Evolutionary conservation across 1,140 invertebrate genomes (phyloP), one percentile per base, ranked within the genome.

Genomic region (Atopsyche davidsoni): DNA sequence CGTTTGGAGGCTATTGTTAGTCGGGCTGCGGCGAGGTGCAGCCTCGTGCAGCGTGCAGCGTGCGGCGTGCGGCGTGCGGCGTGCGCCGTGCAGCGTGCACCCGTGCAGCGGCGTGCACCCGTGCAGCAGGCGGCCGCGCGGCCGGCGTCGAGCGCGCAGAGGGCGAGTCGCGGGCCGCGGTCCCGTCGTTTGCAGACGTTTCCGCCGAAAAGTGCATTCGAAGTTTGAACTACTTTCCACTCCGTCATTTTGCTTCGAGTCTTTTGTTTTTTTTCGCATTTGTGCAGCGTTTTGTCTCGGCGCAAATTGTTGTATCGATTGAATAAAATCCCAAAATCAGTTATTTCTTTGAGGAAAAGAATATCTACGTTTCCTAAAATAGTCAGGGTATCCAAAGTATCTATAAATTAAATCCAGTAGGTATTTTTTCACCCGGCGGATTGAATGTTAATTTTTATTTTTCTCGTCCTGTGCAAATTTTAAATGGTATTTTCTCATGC

Each of bases 1-100:
- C 62, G 48, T 45, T 38, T 40, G 19, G 31, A 44, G 48, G 66
- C 64, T 68, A 63, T 57, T 65, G 61, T 65, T 66, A 66, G 51
- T 67, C 62, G 58, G 58, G 38, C 64, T 60, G 50, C n/a, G n/a
- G n/a, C n/a, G n/a, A n/a, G n/a, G n/a, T n/a, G n/a, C n/a, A n/a
- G n/a, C n/a, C n/a, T n/a, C n/a, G n/a, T n/a, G n/a, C n/a, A n/a
- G n/a, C n/a, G n/a, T n/a, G n/a, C n/a, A n/a, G n/a, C n/a, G n/a
- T n/a, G n/a, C n/a, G n/a, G n/a, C n/a, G n/a, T n/a, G n/a, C n/a
- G n/a, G n/a, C n/a, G n/a, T n/a, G n/a, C n/a, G n/a, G n/a, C n/a
- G n/a, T n/a, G n/a, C n/a, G n/a, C n/a, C n/a, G n/a, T n/a, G n/a
- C n/a, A n/a, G n/a, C n/a, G n/a, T n/a, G n/a, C n/a, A n/a, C n/a